A percentile compares a stretch with the other conserved stretches of the same genome.
phyloP scores from a whole-genome alignment of 2,113 vertebrate species.

The Cynoglossus semilaevis region DNA sequence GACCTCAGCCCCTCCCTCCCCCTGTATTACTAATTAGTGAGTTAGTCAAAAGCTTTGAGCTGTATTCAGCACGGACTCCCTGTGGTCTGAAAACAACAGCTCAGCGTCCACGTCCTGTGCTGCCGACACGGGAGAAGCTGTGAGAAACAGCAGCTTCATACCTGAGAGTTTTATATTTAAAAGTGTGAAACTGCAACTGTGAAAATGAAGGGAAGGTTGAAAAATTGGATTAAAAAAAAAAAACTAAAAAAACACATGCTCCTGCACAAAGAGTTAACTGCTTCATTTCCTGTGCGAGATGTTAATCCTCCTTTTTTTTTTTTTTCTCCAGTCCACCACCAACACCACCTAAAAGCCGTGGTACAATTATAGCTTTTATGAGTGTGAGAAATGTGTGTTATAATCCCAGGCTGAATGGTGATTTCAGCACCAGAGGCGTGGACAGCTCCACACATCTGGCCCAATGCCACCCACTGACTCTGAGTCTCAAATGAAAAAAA shows the following conservation, averaged over 20 bases:
- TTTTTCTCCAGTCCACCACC: neutral
- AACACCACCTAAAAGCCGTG: neutral
- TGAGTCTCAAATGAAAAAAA: neutral
- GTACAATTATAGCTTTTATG: constrained; percentile 11
- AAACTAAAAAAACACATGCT: neutral
- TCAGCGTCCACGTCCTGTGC: too few species aligned
- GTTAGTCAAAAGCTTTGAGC: too few species aligned
- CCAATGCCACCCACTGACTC: constrained; percentile 24
- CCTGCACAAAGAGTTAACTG: neutral
- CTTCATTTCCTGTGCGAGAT: neutral
- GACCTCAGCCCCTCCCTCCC: too few species aligned
- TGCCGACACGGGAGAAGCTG: too few species aligned
- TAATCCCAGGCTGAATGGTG: neutral
- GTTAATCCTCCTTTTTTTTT: neutral
- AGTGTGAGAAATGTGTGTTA: neutral
- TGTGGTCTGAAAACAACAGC: too few species aligned
- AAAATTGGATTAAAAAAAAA: neutral
- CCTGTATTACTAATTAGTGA: too few species aligned
- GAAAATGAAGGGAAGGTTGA: too few species aligned
- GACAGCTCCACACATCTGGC: constrained; percentile 59
- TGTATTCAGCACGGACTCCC: too few species aligned
- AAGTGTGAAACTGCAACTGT: too few species aligned
- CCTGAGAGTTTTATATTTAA: too few species aligned
- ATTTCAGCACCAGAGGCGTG: constrained; percentile 51
- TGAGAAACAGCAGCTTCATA: too few species aligned